These are phyloP conservation scores for Zele albiditarsus DNA, from an alignment of 2,888 invertebrate species.

Conservation along the genomic window DNA sequence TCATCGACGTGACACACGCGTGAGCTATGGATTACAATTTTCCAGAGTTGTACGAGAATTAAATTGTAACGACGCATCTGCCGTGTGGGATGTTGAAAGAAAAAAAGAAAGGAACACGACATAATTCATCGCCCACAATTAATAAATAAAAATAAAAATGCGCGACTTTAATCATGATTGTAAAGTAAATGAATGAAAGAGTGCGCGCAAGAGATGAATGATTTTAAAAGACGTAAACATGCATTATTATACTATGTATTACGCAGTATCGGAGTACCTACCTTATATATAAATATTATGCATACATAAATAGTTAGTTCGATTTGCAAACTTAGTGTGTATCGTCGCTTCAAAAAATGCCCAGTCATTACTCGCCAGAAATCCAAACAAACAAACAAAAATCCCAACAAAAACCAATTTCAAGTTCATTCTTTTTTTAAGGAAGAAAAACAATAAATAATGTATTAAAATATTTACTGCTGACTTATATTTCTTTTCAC, in stretches of 20 bases:
- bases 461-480: constrained; percentile 64
- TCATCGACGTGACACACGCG: constrained; percentile 45
- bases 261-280: constrained; percentile 65
- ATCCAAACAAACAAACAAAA: constrained; percentile 48
- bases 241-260: constrained; percentile 64
- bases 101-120: constrained; percentile 3
- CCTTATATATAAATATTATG: constrained; percentile 67
- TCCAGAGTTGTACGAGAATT: constrained; percentile 10
- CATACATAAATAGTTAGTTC: constrained; percentile 67
- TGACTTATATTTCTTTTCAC: not conserved
- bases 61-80: constrained; percentile 40
- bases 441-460: constrained; percentile 69
- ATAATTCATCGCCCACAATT: constrained; percentile 20
- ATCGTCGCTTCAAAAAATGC: constrained; percentile 70
- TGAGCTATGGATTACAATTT: constrained; percentile 35
- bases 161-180: constrained; percentile 32
- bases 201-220: constrained; percentile 41
- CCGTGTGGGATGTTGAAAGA: constrained; percentile 22
- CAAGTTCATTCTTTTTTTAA: constrained; percentile 73
- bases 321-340: constrained; percentile 72
- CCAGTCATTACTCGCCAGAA: constrained; percentile 71
- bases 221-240: constrained; percentile 56
- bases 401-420: constrained; percentile 65
- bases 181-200: constrained; percentile 36
- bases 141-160: constrained; percentile 13